phyloP scores from a whole-genome alignment of 1,140 invertebrate genomes.

The Pseudomyrmex cubaensis region DNA sequence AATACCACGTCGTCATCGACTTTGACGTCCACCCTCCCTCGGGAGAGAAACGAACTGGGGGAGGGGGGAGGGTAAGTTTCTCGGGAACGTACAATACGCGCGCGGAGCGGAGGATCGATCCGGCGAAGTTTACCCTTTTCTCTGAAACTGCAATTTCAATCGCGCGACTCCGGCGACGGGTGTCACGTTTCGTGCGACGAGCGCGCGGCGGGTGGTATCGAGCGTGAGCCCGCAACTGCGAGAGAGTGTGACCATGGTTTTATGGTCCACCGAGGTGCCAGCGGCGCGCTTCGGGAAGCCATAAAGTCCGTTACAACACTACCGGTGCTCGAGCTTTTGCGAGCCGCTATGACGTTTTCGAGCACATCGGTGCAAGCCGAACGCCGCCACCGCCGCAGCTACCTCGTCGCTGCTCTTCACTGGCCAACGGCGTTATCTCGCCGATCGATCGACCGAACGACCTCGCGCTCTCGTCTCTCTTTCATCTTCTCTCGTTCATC shows the following conservation, averaged over 20 bases:
- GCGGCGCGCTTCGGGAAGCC: slow-evolving; percentile 25
- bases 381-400: background rate
- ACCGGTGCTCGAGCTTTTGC: slow-evolving; percentile 27
- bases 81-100: slow-evolving; percentile 24
- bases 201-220: slow-evolving; percentile 19
- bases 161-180: slow-evolving; percentile 4
- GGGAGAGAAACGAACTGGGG: background rate
- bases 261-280: slow-evolving; percentile 46
- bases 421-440: slow-evolving; percentile 30
- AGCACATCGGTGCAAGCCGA: slow-evolving; percentile 10
- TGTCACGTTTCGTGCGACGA: slow-evolving; percentile 36
- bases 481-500: slow-evolving; percentile 25
- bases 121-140: slow-evolving; percentile 45
- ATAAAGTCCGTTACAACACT: slow-evolving; percentile 51
- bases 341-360: slow-evolving; percentile 28
- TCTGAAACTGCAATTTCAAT: slow-evolving; percentile 59
- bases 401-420: slow-evolving; percentile 25
- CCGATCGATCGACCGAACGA: slow-evolving; percentile 50
- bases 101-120: slow-evolving; percentile 27
- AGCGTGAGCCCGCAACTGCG: slow-evolving; percentile 27
- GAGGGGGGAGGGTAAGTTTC: background rate
- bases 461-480: slow-evolving; percentile 4
- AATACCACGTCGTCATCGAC: slow-evolving; percentile 35
- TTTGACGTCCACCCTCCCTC: slow-evolving; percentile 40
- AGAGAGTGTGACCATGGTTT: slow-evolving; percentile 26